Evolutionary conservation across 2,888 invertebrate genomes (phyloP).

Genomic region (Cheilosia soror): DNA sequence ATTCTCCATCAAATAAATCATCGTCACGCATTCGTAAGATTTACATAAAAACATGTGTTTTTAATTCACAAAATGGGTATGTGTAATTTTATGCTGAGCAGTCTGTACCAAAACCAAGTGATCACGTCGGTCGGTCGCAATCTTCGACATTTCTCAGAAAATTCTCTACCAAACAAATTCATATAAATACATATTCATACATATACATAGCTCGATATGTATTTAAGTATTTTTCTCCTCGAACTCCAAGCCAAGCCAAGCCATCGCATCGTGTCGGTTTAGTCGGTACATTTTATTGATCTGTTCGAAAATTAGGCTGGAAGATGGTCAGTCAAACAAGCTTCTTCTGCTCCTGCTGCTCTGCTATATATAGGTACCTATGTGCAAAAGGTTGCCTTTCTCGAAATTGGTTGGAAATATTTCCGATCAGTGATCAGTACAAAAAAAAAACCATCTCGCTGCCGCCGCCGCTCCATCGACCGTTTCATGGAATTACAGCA

Average conservation of each 20-base stretch:
- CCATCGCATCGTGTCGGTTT: not conserved
- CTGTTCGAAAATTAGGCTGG: constrained; percentile 61
- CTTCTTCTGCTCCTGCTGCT: constrained; percentile 39
- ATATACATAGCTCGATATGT: constrained; percentile 1
- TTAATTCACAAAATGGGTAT: constrained; percentile 44
- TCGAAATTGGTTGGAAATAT: constrained; percentile 63
- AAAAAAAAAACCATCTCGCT: constrained; percentile 26
- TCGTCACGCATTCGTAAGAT: constrained; percentile 40
- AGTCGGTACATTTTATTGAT: constrained; percentile 65
- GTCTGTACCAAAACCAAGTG: constrained; percentile 15
- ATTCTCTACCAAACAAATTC: constrained; percentile 6
- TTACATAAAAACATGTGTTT: constrained; percentile 54
- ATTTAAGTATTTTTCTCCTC: constrained; percentile 11
- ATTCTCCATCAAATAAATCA: constrained; percentile 47
- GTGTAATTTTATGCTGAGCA: constrained; percentile 16
- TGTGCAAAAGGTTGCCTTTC: constrained; percentile 56
- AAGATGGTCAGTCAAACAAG: constrained; percentile 36
- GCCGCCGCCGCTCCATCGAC: constrained; percentile 37
- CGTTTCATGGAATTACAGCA: constrained; percentile 65
- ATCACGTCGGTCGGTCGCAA: constrained; percentile 11
- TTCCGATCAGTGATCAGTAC: constrained; percentile 51
- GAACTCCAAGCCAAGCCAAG: not conserved
- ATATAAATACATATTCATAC: not conserved
- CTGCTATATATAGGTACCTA: constrained; percentile 20
- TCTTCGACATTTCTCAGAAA: constrained; percentile 45